Evolutionary conservation across 1,140 invertebrate genomes (phyloP).

Genomic region (Maniola jurtina): DNA sequence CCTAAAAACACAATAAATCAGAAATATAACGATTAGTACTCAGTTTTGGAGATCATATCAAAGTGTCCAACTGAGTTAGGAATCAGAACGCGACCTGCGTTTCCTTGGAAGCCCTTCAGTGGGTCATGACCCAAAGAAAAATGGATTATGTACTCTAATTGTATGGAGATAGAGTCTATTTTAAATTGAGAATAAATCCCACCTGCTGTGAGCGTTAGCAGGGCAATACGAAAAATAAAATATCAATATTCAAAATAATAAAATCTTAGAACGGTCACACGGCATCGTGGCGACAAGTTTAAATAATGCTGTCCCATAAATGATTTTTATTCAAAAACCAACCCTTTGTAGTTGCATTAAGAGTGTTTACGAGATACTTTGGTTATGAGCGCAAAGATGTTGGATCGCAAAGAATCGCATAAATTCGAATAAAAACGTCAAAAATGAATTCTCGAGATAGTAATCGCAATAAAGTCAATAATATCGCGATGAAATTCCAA

Average conservation of each 20-base stretch:
- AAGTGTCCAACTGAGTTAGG: constrained; percentile 51
- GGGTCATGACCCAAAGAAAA: constrained; percentile 24
- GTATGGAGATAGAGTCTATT: constrained; percentile 35
- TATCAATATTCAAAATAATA: constrained; percentile 76
- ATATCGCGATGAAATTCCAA: constrained; percentile 72
- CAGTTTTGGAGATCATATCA: constrained; percentile 52
- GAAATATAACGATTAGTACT: constrained; percentile 41
- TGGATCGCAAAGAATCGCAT: constrained; percentile 50
- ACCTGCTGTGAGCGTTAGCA: constrained; percentile 71
- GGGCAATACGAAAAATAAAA: constrained; percentile 70
- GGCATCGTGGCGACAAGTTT: constrained; percentile 44
- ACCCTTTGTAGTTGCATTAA: constrained; percentile 14
- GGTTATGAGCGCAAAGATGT: neutral
- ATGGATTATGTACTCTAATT: constrained; percentile 34
- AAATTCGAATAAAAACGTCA: constrained; percentile 77
- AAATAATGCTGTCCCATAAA: constrained; percentile 17
- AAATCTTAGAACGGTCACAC: constrained; percentile 74
- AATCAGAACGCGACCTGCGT: constrained; percentile 55
- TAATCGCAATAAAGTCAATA: constrained; percentile 74
- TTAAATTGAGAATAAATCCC: constrained; percentile 32
- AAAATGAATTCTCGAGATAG: constrained; percentile 74
- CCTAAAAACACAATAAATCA: constrained; percentile 16
- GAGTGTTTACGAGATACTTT: neutral
- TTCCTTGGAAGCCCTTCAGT: constrained; percentile 59
- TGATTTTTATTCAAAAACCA: constrained; percentile 17